Conservation (phyloP, 2,888 invertebrate genomes). For the Eutolmus rufibarbis region DNA sequence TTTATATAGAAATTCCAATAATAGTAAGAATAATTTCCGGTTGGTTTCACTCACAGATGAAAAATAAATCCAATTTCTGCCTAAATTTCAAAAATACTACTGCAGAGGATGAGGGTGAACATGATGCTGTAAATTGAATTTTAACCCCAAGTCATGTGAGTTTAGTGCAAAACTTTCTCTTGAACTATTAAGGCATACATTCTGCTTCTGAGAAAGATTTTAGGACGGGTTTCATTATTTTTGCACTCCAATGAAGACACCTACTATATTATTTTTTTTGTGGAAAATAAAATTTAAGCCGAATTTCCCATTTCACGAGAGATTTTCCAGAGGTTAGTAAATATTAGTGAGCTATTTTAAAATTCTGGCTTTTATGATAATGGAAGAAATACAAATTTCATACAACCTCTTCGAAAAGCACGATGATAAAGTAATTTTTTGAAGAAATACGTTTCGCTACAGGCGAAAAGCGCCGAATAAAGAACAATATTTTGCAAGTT, state of each 20-base stretch:
- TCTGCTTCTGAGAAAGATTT: background rate
- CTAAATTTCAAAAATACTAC: background rate
- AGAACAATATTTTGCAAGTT: background rate
- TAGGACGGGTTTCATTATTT: background rate
- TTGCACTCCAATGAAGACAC: background rate
- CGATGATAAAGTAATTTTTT: background rate
- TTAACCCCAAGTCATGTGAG: no score
- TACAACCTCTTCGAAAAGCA: background rate
- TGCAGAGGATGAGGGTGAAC: background rate
- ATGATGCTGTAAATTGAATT: background rate
- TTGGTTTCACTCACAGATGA: background rate
- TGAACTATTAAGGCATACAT: background rate
- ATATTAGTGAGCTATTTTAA: background rate
- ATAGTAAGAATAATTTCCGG: background rate
- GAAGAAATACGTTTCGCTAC: background rate
- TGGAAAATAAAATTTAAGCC: background rate
- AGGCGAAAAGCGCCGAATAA: background rate
- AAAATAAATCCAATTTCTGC: background rate
- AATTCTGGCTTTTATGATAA: background rate
- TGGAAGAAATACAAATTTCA: background rate
- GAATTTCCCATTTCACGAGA: background rate
- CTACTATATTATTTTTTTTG: no score
- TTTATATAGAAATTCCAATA: background rate
- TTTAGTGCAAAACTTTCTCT: background rate
- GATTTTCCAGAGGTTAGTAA: no score